Evolutionary conservation across 2,888 invertebrate species (phyloP).

Genomic region (Oxyscelio sp.): DNA sequence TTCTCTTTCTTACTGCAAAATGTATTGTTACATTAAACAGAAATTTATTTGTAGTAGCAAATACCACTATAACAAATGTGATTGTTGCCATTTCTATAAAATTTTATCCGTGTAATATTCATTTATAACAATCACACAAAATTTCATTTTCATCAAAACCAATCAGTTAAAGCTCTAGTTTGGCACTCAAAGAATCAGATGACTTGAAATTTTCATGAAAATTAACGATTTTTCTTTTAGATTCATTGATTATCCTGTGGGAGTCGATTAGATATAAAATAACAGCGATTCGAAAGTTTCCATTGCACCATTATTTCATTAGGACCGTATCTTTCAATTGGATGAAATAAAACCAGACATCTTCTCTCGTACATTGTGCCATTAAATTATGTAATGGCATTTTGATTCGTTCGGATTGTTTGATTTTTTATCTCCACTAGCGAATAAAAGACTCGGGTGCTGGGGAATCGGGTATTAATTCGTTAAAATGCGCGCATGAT

Average conservation of each 20-base stretch:
- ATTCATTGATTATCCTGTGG: constrained; percentile 21
- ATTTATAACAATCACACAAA: no score
- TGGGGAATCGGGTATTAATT: constrained; percentile 14
- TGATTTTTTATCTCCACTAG: constrained; percentile 42
- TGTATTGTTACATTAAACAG: no score
- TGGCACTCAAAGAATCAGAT: no score
- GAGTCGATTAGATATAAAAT: constrained; percentile 32
- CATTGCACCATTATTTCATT: constrained; percentile 62
- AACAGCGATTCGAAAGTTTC: constrained; percentile 59
- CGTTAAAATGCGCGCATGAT: background rate
- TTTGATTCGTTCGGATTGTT: constrained; percentile 41
- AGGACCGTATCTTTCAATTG: constrained; percentile 51
- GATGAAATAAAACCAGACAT: constrained; percentile 54
- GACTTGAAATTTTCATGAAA: no score
- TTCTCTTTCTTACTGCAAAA: no score
- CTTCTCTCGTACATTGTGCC: constrained; percentile 29
- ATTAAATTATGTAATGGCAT: constrained; percentile 36
- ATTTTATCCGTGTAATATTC: no score
- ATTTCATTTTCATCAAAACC: no score
- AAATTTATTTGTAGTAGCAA: no score
- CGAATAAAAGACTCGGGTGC: background rate
- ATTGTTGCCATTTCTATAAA: no score
- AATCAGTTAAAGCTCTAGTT: no score
- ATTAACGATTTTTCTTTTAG: no score
- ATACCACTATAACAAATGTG: no score